Conservation (phyloP, 2,113 vertebrate genomes). For the Poeciliopsis occidentalis region DNA sequence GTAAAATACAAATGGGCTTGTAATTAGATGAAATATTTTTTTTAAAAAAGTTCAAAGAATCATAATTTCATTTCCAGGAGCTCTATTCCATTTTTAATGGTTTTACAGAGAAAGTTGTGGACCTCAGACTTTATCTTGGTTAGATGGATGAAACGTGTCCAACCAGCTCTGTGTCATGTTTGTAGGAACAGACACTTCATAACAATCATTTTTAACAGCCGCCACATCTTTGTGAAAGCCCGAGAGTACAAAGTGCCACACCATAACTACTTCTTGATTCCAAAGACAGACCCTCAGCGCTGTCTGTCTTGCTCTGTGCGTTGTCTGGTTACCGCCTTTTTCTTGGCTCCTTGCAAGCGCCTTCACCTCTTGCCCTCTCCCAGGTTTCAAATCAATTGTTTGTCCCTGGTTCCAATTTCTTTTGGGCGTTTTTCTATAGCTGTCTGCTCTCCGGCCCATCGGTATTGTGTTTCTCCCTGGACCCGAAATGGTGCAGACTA, state of each 20-base stretch:
- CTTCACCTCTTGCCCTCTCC: constrained; percentile 17
- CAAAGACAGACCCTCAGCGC: too few species aligned
- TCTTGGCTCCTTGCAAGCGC: background rate
- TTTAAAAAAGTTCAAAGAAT: too few species aligned
- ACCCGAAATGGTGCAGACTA: constrained; percentile 10
- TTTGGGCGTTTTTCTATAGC: background rate
- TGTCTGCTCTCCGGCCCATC: constrained; percentile 5
- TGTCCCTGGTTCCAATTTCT: constrained; percentile 8
- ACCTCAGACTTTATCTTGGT: background rate
- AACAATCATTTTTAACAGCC: constrained; percentile 12
- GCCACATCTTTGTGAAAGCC: background rate
- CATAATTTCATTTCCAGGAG: too few species aligned
- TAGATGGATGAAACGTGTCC: background rate
- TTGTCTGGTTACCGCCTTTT: constrained; percentile 1
- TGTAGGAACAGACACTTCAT: constrained; percentile 6
- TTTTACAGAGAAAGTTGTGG: background rate
- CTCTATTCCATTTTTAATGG: background rate
- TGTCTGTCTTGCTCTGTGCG: background rate
- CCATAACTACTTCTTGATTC: background rate
- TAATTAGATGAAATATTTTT: too few species aligned
- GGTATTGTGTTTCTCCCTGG: constrained; percentile 48
- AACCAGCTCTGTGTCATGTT: background rate
- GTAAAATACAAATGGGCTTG: too few species aligned
- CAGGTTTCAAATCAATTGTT: constrained; percentile 13
- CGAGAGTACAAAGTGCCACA: background rate